Conservation (phyloP, 1,140 invertebrate species). For the Phymastichus coffea region DNA sequence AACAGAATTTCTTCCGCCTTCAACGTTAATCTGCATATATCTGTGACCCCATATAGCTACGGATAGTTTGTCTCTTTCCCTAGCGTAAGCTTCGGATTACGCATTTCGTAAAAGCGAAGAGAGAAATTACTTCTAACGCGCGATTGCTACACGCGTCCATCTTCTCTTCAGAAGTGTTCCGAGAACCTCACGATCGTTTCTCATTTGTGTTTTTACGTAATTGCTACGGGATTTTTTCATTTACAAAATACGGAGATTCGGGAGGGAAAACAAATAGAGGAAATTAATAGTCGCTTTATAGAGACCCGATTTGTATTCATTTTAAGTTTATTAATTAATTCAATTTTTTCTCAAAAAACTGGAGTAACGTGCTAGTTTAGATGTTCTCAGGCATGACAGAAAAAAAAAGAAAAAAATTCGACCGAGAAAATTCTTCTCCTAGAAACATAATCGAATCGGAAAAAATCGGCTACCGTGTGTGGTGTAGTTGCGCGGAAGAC, state of each 20-base stretch:
- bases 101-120: constrained; percentile 10
- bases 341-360: too few relatives aligned
- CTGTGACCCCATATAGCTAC: too few relatives aligned
- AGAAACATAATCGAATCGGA: constrained; percentile 31
- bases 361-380: too few relatives aligned
- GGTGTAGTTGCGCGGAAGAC: constrained; percentile 19
- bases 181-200: constrained; percentile 6
- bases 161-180: constrained; percentile 15
- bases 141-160: constrained; percentile 6
- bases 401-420: constrained; percentile 3
- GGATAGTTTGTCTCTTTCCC: too few relatives aligned
- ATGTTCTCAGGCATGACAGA: too few relatives aligned
- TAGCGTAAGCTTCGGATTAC: constrained; percentile 23
- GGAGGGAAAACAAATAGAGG: not conserved
- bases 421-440: not conserved
- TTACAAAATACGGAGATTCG: not conserved
- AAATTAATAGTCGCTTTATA: too few relatives aligned
- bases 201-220: constrained; percentile 10
- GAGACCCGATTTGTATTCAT: too few relatives aligned
- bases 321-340: too few relatives aligned
- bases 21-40: too few relatives aligned
- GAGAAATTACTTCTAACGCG: not conserved
- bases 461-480: constrained; percentile 22
- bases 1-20: too few relatives aligned
- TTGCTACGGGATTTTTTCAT: not conserved